Evolutionary conservation across 2,113 vertebrate species (phyloP), one percentile per base, ranked within the genome.

Genomic region (Lanius ludovicianus): DNA sequence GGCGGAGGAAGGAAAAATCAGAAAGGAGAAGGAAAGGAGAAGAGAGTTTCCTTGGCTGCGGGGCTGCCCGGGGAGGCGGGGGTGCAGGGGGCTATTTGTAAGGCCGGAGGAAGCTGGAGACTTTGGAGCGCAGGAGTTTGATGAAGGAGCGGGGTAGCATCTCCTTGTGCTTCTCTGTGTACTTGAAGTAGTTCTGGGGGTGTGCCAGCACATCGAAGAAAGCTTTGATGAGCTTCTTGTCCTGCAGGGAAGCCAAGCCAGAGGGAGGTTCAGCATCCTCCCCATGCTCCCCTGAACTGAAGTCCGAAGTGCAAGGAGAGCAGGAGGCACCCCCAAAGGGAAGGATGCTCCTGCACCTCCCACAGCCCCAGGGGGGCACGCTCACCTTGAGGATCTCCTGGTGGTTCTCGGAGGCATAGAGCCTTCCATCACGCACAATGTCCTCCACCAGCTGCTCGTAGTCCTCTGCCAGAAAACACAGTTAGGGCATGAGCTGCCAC

Each of bases 141-240:
- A 99, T 99, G 98, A 99, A 99, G 80, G 99, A 99, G 64, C 99
- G 99, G 7, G 99, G 99, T 78, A 99, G 98, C 99, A 99, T 99
- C 98, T 99, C 99, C 95, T 99, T 99, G 98, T 99, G 99, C 94
- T 99, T 99, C 97, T 99, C 98, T 9, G 99, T 99, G 98, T 99
- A 99, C 97, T 99, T 99, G 97, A 99, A 99, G 98, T 99, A 99
- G 98, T 99, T 99, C 97, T 99, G 99, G 80, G 99, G 99, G 90
- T 99, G 99, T 3, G 99, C 99, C 98, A 99, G 98, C 95, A 99
- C 99, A 6, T 99, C 99, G 4, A 99, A 99, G 97, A 99, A 99
- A 93, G 99, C 99, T 97, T 99, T 99, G 97, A 99, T 99, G 97
- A 99, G 98, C 98, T 99, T 99, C 98, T 99, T 99, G 98, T 99